Evolutionary conservation across 2,113 vertebrate species (phyloP), one percentile per base, ranked within the genome.

Genomic region (Sinocyclocheilus grahami): DNA sequence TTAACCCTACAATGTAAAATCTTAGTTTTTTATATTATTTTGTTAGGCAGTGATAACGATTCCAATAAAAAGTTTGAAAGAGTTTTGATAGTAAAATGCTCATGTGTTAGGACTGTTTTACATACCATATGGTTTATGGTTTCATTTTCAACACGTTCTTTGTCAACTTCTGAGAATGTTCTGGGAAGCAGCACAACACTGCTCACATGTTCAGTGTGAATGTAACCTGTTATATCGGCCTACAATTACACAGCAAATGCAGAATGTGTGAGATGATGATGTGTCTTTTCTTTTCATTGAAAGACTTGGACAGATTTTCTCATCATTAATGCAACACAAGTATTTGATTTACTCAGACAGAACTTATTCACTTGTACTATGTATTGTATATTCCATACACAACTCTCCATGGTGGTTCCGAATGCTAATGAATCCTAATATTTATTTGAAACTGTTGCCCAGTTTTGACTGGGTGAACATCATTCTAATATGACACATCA

Each of bases 341-440:
- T 9, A 72, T 72, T 20, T 11, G 37, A 18, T 18, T 72, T 8
- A 22, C 69, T 72, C n/a, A 63, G 11, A 24, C 60, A 63, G 22
- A 62, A 62, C 18, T 22, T 60, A 60, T 60, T 60, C 7, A 60
- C 18, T 60, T 22, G 5, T 33, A 33, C 42, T 33, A 69, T 33
- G 42, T 76, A 48, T 76, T 48, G 2, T 53, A 30, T 77, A 53
- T 53, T 53, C 5, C 48, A 9, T 53, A 10, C 75, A 11, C 46
- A 33, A 78, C 48, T 55, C 42, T 30, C 24, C 14, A 53, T 27
- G 20, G 12, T 48, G 72, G 55, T 55, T 55, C 24, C 10, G 6
- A 78, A 55, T 53, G 48, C n/a, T 33, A 78, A 78, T 78, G 48
- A 78, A 51, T 78, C 75, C 18, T 51, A 33, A 78, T 33, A 27